These are phyloP conservation scores for Tryphoninae sp. DNA, from an alignment of 2,888 invertebrate species.

Conservation along the genomic window DNA sequence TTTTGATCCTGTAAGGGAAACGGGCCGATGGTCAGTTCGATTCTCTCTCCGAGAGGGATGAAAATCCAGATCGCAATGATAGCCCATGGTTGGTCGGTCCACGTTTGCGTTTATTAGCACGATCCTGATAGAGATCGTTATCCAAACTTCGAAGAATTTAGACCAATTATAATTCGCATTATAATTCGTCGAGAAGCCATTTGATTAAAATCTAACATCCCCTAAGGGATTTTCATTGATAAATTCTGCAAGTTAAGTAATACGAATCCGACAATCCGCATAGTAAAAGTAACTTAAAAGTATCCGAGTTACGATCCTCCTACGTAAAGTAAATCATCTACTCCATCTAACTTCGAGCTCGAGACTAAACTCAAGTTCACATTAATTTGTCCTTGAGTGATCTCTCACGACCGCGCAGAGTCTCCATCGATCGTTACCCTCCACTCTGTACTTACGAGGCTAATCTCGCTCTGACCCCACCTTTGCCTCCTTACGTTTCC, in stretches of 20 bases:
- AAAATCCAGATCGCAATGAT: conserved; percentile 42
- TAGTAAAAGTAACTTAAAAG: no score
- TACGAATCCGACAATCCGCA: no score
- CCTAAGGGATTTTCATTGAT: no score
- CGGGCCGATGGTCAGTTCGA: conserved; percentile 19
- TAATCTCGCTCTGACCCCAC: not conserved
- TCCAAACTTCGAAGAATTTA: no score
- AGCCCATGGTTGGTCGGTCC: not conserved
- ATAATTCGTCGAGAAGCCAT: no score
- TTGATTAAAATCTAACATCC: no score
- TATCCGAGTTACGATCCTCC: no score
- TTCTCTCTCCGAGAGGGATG: conserved; percentile 20
- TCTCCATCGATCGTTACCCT: not conserved
- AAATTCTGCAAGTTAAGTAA: no score
- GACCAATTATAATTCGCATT: no score
- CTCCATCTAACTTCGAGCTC: not conserved
- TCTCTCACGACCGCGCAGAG: not conserved
- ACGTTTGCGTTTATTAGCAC: not conserved
- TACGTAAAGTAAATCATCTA: not conserved
- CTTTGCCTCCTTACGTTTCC: not conserved
- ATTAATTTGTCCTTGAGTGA: not conserved
- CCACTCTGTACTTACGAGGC: not conserved
- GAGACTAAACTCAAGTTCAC: not conserved
- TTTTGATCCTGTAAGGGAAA: conserved; percentile 39
- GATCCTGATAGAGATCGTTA: no score